Evolutionary conservation across 2,113 vertebrate genomes (phyloP).

Genomic region (Drymodes brunneopygia): DNA sequence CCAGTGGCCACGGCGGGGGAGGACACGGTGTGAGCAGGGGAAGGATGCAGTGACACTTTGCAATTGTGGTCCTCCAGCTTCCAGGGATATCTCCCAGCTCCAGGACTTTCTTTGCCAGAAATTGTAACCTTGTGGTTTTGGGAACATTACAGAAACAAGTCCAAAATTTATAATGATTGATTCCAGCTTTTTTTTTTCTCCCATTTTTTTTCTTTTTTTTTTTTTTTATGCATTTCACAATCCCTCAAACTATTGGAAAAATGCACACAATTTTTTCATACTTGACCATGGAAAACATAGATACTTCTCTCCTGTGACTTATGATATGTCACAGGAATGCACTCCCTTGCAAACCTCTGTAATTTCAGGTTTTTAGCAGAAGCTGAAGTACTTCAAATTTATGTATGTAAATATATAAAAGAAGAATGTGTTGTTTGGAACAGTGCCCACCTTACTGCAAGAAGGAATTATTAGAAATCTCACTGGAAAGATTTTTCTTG

Average conservation of each 20-base stretch:
- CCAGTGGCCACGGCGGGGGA: fast-evolving
- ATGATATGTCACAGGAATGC: conserved; percentile 2
- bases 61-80: not conserved
- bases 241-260: not conserved
- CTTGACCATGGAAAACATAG: not conserved
- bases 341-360: not conserved
- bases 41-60: not conserved
- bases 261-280: not conserved
- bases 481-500: not conserved
- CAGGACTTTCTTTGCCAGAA: not conserved
- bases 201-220: not conserved
- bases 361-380: conserved; percentile 32
- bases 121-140: not conserved
- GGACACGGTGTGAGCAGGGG: no score
- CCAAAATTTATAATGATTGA: not conserved
- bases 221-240: not conserved
- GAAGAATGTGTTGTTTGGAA: not conserved
- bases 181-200: not conserved
- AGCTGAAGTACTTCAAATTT: not conserved
- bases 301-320: conserved; percentile 25
- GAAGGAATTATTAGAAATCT: conserved; percentile 7
- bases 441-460: not conserved
- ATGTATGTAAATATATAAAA: not conserved
- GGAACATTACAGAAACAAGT: not conserved
- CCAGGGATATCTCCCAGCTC: not conserved